Percentiles rank a stretch among this genome's conserved stretches.
Conservation (phyloP, 53 echinoderm and acorn worm species). For the Echinometra lucunter region DNA sequence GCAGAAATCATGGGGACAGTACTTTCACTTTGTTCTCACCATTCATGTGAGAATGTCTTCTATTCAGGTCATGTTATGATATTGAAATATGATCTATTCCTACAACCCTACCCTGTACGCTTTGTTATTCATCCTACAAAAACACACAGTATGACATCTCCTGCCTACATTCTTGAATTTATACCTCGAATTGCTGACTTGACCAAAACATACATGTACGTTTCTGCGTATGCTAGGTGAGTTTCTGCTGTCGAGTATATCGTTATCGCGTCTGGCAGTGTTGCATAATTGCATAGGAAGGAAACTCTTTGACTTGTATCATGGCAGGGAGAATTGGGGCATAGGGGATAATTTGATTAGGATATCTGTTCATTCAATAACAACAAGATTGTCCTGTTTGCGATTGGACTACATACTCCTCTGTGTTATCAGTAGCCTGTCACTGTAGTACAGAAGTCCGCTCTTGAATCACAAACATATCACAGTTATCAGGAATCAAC, state of each 20-base stretch:
- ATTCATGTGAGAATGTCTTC: background rate
- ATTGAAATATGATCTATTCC: slow-evolving; percentile 31
- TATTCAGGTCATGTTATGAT: slow-evolving; percentile 40
- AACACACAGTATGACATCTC: background rate
- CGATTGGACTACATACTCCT: slow-evolving; percentile 18
- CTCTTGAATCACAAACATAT: background rate
- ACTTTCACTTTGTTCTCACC: background rate
- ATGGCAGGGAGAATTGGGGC: slow-evolving; percentile 32
- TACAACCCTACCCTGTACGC: background rate
- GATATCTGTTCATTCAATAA: slow-evolving; percentile 33
- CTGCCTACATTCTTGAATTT: background rate
- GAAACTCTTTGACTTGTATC: background rate
- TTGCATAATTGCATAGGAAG: slow-evolving; percentile 16
- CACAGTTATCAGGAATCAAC: background rate
- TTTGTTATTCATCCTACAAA: background rate
- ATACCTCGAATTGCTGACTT: background rate
- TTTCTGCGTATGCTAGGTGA: background rate
- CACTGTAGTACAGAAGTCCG: background rate
- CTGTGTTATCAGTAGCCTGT: background rate
- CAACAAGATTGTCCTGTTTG: slow-evolving; percentile 38
- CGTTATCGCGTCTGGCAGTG: slow-evolving; percentile 7
- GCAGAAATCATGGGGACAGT: background rate
- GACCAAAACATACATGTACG: background rate
- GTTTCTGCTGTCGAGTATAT: background rate
- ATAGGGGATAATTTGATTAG: slow-evolving; percentile 42